Base-by-base conservation (phyloP, 2,888 invertebrate species). In the Pristionchus exspectatus region DNA sequence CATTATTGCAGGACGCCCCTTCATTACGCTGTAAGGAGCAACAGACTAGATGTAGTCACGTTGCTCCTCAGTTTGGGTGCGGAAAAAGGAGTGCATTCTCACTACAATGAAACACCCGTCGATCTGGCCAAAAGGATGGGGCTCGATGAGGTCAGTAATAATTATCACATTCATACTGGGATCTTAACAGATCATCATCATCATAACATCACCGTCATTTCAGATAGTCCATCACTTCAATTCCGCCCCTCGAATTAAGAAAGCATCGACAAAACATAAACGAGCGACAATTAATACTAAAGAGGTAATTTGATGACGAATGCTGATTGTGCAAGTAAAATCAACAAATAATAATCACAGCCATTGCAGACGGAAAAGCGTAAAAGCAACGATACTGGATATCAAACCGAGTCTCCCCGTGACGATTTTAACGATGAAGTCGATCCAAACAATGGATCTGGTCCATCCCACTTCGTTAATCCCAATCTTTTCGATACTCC, bases 21-120 rank as follows among this genome's bases (percentile, higher is more conserved):
- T 38, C 77, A 77, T 24, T 77, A 38, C 24, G 77, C 77, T n/a
- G 77, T 77, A 24, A 24, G 24, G 77, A 77, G 21, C 44, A 77
- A 44, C 18, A 18, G 21, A 38, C 12, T 33, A 24, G 44, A 77
- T 30, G 44, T 24, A 21, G 38, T 77, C 16, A 18, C 33, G 1
- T 27, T 77, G 10, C 44, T 77, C 21, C n/a, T 77, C 21, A 38
- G 38, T 44, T 9, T 77, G 44, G 77, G 77, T 38, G 77, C 77
- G 16, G 27, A 77, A 2, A 30, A 21, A 24, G 33, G 44, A 33
- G 33, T 77, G 77, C 38, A 77, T 33, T 14, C 12, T 38, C 38
- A 77, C 44, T 44, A 77, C 33, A 44, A 44, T 38, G 77, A 77
- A 24, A 44, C 77, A 21, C 77, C 77, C 24, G 33, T 77, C 7